Evolutionary conservation across 1,140 invertebrate species (phyloP), one percentile per base, ranked within the genome.

Genomic region (Solenopsis fugax): DNA sequence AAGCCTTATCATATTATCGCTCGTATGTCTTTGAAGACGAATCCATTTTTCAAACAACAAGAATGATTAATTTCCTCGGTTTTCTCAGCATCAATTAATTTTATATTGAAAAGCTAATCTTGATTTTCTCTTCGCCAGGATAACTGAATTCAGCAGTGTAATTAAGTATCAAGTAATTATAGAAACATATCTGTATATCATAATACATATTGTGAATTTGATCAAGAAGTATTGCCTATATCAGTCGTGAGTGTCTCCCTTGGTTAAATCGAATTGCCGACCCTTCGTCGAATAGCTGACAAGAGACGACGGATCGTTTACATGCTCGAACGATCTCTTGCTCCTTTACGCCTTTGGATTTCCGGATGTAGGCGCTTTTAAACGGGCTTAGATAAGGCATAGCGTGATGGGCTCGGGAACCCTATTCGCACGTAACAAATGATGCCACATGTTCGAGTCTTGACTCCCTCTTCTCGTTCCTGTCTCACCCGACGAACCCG

Each of bases 371-470:
- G 92, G 87, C 89, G 91, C 91, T 89, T 92, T 90, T 86, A 87
- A 89, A 75, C 91, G 80, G 77, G 76, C 87, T 89, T 87, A 81
- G 88, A 90, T 91, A 91, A 91, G 65, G 80, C 76, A 60, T 86
- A 82, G 45, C 50, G 65, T 64, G 71, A 87, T 81, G 52, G 60
- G 84, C 87, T 81, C 24, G 80, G n/a, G 81, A 76, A 91, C 87
- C 92, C 90, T 82, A 89, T 62, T 92, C 75, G 89, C 85, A 90
- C 89, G 88, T 94, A 94, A 95, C 94, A 95, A 95, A 95, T 95
- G 94, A 95, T 92, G 94, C 95, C 95, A 95, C 94, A 95, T 95
- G 95, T 94, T 95, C 94, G 89, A 90, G 93, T 94, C 94, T 95
- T 94, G 90, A 92, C 85, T 92, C 85, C 82, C 54, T 75, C 64